These are phyloP conservation scores for Anagyrus pseudococci DNA, from an alignment of 2,888 invertebrate species.

Conservation along the genomic window DNA sequence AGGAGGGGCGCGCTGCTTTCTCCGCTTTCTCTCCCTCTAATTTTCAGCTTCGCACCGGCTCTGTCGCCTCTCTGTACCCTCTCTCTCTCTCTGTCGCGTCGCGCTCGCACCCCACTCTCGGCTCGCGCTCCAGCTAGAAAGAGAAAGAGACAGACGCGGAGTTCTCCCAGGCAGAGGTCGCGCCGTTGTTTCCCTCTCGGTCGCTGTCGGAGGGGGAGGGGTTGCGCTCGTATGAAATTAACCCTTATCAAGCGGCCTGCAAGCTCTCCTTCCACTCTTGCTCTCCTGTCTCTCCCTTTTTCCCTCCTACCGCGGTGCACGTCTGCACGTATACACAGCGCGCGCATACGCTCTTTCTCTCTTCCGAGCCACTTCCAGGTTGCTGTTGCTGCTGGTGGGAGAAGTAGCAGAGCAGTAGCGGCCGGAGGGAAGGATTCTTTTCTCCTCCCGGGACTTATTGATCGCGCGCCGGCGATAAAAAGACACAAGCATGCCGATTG, in stretches of 20 bases:
- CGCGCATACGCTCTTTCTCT: constrained; percentile 34
- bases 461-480: constrained; percentile 57
- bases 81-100: constrained; percentile 5
- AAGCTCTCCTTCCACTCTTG: too few species aligned
- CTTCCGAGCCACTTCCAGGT: constrained; percentile 39
- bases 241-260: constrained; percentile 61
- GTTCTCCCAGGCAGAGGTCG: too few species aligned
- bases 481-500: constrained; percentile 57
- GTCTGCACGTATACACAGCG: background rate
- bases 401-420: background rate
- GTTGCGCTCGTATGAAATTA: constrained; percentile 61
- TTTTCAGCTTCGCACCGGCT: constrained; percentile 29
- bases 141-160: too few species aligned
- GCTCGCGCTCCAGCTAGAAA: constrained; percentile 45
- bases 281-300: too few species aligned
- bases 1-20: too few species aligned
- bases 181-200: constrained; percentile 43
- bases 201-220: too few species aligned
- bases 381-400: background rate
- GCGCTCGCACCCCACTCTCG: constrained; percentile 28
- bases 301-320: too few species aligned
- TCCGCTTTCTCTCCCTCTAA: constrained; percentile 21
- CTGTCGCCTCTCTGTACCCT: constrained; percentile 36
- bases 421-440: constrained; percentile 31
- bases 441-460: constrained; percentile 53